Evolutionary conservation across 2,888 invertebrate species (phyloP), one percentile per base, ranked within the genome.

Genomic region (Diarsia brunnea): DNA sequence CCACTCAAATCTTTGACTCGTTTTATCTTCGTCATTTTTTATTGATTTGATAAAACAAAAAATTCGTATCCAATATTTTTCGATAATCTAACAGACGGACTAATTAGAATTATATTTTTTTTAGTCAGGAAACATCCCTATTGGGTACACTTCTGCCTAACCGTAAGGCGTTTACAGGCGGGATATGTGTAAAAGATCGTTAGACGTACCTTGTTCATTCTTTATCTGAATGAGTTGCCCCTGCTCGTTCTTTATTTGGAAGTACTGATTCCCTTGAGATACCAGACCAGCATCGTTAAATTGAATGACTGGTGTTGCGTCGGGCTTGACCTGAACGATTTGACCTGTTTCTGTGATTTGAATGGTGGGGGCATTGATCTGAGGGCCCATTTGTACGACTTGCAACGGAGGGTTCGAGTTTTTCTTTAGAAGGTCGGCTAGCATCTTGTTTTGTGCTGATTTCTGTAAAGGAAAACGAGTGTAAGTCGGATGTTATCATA

Each of bases 401-500:
- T 96, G 96, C 1, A 96, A 94, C 2, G 97, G 97, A 0, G 97
- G 97, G 82, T 96, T 95, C 0, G 97, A 96, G 92, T 98, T 98
- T 89, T 98, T 98, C 91, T 99, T 98, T 7, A 99, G 95, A 69
- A 98, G 94, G 92, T 98, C 98, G 0, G 98, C 98, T 65, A 98
- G 95, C 98, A 98, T 98, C 93, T 98, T 98, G 89, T 98, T 98
- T 90, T 96, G 95, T 0, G 95, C 94, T 0, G 95, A 90, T 89
- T 96, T 96, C 96, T 96, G 90, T 16, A 82, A 88, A 27, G 60
- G 2, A 11, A 16, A 7, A 12, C 14, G 1, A 47, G 12, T 27
- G 51, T 61, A 24, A 4, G 5, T 55, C 19, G 16, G 5, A 21
- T 14, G 2, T 12, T 68, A 31, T 69, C 31, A 8, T 21, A 14